Evolutionary conservation across 2,888 invertebrate genomes (phyloP), one percentile per base, ranked within the genome.

Genomic region (Apamea epomidion): DNA sequence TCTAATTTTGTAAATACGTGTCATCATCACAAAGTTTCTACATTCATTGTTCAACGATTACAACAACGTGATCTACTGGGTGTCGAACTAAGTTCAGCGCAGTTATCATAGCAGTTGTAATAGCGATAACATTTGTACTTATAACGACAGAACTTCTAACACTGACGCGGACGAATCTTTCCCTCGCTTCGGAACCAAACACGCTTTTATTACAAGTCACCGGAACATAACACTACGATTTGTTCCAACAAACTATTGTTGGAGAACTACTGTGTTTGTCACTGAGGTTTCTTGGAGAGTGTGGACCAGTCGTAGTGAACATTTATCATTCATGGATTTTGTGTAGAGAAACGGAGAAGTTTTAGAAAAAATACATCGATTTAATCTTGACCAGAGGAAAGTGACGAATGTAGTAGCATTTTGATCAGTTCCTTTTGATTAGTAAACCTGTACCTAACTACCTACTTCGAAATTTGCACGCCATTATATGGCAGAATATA

Each of bases 161-260:
- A 82, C 18, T 58, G 82, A 74, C 69, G 72, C 7, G 51, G 37
- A 82, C 8, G n/a, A 70, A 86, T 73, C 37, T 65, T 65, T 54
- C 72, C 48, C 60, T 70, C 45, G 45, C 37, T 29, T n/a, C 60
- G 37, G 48, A 68, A 83, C 69, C 70, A 72, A 81, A 45, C 69
- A 69, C 69, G 62, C 32, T 82, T 73, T 69, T 73, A 76, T 76
- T 73, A 73, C 69, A 68, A 85, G 67, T 81, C 32, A 18, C 45
- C 37, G 16, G 68, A 62, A 76, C 68, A 64, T 80, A 74, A 32
- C 64, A n/a, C 71, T 72, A 14, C 62, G 62, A 83, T 64, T 85
- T 75, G 71, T 85, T 65, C 73, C 45, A 58, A 68, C 74, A 32
- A 67, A 80, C 45, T 83, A 12, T 71, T 72, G n/a, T 81, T 65